Evolutionary conservation across 1,140 invertebrate species (phyloP), one percentile per base, ranked within the genome.

Genomic region (Dendrolimus punctatus): DNA sequence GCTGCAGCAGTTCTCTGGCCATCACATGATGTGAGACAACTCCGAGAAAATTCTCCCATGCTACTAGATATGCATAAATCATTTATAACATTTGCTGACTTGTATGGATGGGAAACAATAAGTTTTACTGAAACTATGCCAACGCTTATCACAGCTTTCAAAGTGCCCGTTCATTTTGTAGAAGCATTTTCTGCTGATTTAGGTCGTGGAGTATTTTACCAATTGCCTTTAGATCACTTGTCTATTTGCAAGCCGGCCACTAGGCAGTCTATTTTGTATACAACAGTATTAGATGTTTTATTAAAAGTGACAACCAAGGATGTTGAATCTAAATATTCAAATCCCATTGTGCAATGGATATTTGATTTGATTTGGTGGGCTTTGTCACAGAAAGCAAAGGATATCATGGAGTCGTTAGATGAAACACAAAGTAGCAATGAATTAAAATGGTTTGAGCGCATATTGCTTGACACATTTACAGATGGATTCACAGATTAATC

Each of bases 191-290:
- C 93, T 8, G 92, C 93, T 82, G 93, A 95, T 89, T 90, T 93
- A 43, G 93, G 91, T 5, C 73, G 93, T 54, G 95, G 94, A 8
- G 90, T 93, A 70, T 94, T 92, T 83, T 93, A 91, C 75, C 88
- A 91, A 65, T 86, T 95, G 56, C 90, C 92, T 5, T 88, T 91
- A 41, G 91, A 95, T 85, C 94, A 96, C 85, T 83, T 95, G 49
- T 91, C 90, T 9, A 94, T 95, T 67, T 96, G 95, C 74, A 96
- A 96, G 75, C 94, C 94, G 49, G 88, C 89, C 6, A 92, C 89
- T 51, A 90, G 90, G 88, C 82, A 85, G 41, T 84, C 80, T 40
- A 68, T 85, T 60, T 61, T 85, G n/a, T 85, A 85, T 51, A 85
- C 77, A 46, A 73, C 75, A 56, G 76, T 85, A 48, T 68, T 82